A percentile compares a stretch with the other conserved stretches of the same genome.
phyloP scores from a whole-genome alignment of 2,797 vertebrate genomes.

The Propithecus perrieri region DNA sequence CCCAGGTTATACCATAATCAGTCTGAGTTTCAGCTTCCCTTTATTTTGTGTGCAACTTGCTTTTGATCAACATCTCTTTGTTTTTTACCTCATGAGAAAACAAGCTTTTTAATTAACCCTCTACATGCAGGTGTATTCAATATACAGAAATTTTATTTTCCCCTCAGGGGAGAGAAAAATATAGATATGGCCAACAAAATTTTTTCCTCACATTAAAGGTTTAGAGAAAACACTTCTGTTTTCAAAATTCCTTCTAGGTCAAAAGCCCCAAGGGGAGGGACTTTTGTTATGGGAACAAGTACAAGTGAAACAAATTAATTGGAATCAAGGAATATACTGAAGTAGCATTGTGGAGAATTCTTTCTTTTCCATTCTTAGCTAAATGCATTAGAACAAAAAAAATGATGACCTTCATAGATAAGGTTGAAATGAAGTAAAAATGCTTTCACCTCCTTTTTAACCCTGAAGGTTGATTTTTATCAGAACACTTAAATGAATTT shows the following conservation, averaged over 20 bases:
- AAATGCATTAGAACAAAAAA: slow-evolving; percentile 71
- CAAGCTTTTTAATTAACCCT: neutral
- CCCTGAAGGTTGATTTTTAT: slow-evolving; percentile 83
- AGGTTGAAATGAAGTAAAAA: slow-evolving; percentile 80
- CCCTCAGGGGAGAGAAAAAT: slow-evolving; percentile 37
- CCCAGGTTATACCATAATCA: neutral
- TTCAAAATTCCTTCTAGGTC: slow-evolving; percentile 45
- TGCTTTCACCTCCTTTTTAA: slow-evolving; percentile 76
- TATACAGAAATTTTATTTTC: neutral
- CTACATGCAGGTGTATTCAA: neutral
- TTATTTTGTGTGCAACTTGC: neutral
- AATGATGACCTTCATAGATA: slow-evolving; percentile 84
- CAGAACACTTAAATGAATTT: slow-evolving; percentile 75
- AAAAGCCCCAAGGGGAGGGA: slow-evolving; percentile 49
- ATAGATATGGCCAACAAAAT: neutral
- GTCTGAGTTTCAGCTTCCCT: neutral
- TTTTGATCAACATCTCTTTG: neutral
- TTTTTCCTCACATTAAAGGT: slow-evolving; percentile 3
- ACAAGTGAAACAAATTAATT: slow-evolving; percentile 67
- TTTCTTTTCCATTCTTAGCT: slow-evolving; percentile 74
- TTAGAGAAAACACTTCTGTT: slow-evolving; percentile 59
- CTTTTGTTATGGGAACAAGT: slow-evolving; percentile 21
- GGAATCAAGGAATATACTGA: slow-evolving; percentile 70
- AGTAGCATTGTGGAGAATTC: slow-evolving; percentile 68
- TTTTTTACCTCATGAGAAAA: neutral